A percentile compares a stretch with the other conserved stretches of the same genome.
These are phyloP conservation scores for Kryptolebias marmoratus DNA, from an alignment of 2,113 vertebrate species.

Conservation along the genomic window DNA sequence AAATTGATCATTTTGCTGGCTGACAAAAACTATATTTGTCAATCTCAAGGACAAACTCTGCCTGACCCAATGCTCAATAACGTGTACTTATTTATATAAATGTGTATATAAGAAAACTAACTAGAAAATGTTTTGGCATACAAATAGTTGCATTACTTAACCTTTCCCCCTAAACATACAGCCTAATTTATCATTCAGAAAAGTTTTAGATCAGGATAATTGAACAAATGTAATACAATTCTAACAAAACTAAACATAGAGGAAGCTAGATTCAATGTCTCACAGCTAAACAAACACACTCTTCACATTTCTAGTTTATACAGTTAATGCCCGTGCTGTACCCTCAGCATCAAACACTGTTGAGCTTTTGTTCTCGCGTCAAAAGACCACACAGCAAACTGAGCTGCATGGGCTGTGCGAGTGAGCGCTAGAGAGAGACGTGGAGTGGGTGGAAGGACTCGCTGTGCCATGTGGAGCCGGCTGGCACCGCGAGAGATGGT, in stretches of 20 bases:
- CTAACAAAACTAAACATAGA: slow-evolving; percentile 1
- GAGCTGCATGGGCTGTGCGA: slow-evolving; percentile 55
- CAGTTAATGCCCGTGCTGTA: slow-evolving; percentile 33
- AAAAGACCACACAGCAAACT: slow-evolving; percentile 71
- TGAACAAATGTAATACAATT: not conserved
- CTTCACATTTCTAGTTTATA: slow-evolving; percentile 41
- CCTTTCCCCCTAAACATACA: too few relatives aligned
- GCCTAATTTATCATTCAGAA: not conserved
- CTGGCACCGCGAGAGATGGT: slow-evolving; percentile 34
- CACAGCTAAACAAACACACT: slow-evolving; percentile 20
- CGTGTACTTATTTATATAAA: too few relatives aligned
- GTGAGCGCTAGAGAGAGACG: slow-evolving; percentile 50
- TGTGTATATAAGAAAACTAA: too few relatives aligned
- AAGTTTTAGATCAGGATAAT: slow-evolving; percentile 6
- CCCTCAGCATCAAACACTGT: slow-evolving; percentile 52
- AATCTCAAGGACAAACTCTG: too few relatives aligned
- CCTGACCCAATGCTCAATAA: too few relatives aligned
- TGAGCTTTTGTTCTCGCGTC: slow-evolving; percentile 62
- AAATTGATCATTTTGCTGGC: slow-evolving; percentile 6
- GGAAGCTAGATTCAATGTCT: slow-evolving; percentile 3
- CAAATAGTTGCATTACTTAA: too few relatives aligned
- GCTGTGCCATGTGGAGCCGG: slow-evolving; percentile 69
- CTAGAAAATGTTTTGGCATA: too few relatives aligned
- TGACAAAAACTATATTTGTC: not conserved
- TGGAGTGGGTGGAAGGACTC: slow-evolving; percentile 69